These are phyloP conservation scores for Trachelus stipa DNA, from an alignment of 2,888 invertebrate genomes.

Conservation along the genomic window DNA sequence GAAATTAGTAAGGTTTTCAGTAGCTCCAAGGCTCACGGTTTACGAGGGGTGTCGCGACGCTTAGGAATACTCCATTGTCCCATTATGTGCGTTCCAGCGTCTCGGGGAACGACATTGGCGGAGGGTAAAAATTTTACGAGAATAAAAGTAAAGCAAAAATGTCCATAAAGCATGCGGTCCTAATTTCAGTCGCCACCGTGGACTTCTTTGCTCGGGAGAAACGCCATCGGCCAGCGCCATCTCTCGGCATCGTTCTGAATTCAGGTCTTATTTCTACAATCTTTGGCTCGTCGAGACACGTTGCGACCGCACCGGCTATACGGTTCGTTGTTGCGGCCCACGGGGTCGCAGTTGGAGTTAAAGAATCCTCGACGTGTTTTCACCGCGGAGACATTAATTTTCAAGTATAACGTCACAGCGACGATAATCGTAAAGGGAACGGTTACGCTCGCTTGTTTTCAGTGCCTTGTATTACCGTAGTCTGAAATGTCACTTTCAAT, in stretches of 20 bases:
- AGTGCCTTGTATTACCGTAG: background rate
- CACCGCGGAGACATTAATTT: background rate
- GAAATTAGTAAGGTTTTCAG: background rate
- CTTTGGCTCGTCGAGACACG: background rate
- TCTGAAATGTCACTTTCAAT: background rate
- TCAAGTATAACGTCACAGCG: background rate
- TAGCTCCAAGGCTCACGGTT: background rate
- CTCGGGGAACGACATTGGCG: slow-evolving; percentile 25
- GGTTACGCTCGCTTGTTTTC: background rate
- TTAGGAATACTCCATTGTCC: background rate
- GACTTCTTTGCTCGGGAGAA: background rate
- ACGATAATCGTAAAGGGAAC: background rate
- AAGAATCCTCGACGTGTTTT: background rate
- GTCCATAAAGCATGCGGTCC: slow-evolving; percentile 45
- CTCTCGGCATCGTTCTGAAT: background rate
- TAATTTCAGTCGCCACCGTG: background rate
- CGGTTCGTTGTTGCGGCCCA: background rate
- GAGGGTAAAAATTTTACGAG: slow-evolving; percentile 50
- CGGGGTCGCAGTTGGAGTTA: background rate
- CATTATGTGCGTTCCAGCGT: background rate
- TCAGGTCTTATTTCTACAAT: background rate
- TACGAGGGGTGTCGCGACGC: background rate
- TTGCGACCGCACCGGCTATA: background rate
- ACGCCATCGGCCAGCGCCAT: background rate
- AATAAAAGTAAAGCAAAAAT: slow-evolving; percentile 51